A percentile compares a stretch with the other conserved stretches of the same genome.
These are phyloP conservation scores for Octodonta nipae DNA, from an alignment of 2,888 invertebrate species.

Conservation along the genomic window DNA sequence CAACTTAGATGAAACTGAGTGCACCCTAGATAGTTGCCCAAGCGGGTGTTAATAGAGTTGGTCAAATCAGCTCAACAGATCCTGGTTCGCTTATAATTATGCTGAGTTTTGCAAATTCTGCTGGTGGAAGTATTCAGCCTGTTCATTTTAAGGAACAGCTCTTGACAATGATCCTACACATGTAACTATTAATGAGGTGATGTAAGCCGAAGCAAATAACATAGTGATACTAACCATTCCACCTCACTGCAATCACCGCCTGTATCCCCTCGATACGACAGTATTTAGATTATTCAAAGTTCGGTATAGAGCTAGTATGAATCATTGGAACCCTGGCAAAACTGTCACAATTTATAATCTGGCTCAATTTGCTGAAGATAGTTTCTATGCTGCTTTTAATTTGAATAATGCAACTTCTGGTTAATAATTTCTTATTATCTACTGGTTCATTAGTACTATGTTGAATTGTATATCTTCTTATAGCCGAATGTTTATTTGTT, in stretches of 20 bases:
- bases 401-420: neutral
- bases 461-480: slow-evolving; percentile 69
- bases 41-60: slow-evolving; percentile 2
- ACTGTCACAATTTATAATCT: slow-evolving; percentile 1
- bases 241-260: slow-evolving; percentile 1
- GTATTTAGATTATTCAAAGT: neutral
- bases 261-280: neutral
- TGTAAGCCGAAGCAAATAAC: neutral
- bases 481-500: slow-evolving; percentile 55
- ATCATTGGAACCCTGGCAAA: neutral
- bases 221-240: neutral
- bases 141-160: slow-evolving; percentile 3
- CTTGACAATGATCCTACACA: slow-evolving; percentile 1
- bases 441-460: slow-evolving; percentile 69
- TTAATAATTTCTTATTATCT: slow-evolving; percentile 42
- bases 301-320: slow-evolving; percentile 1
- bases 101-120: slow-evolving; percentile 3
- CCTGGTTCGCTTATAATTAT: no score
- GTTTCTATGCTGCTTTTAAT: slow-evolving; percentile 1
- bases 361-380: slow-evolving; percentile 1
- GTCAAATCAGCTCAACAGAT: slow-evolving; percentile 2
- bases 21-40: slow-evolving; percentile 1
- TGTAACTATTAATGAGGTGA: neutral
- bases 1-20: slow-evolving; percentile 1
- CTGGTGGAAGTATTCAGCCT: no score